These are phyloP conservation scores for Melinaea menophilus DNA, from an alignment of 2,888 invertebrate species.

Conservation along the genomic window DNA sequence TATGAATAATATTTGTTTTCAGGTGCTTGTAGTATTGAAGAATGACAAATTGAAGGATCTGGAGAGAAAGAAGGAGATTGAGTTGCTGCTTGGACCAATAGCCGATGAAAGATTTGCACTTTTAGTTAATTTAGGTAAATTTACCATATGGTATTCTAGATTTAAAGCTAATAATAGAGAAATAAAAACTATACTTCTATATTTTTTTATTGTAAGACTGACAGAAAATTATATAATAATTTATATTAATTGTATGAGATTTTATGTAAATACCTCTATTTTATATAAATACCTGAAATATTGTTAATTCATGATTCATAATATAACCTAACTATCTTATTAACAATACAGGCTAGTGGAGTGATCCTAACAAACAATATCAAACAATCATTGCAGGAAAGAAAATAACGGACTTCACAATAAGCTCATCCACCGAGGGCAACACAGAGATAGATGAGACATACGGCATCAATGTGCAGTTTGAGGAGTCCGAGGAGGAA, in stretches of 20 bases:
- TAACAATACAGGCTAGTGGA: neutral
- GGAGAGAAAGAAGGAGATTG: constrained; percentile 95
- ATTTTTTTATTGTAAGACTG: no score
- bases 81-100: constrained; percentile 87
- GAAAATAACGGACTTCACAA: constrained; percentile 98
- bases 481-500: constrained; percentile 98
- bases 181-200: no score
- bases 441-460: constrained; percentile 95
- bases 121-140: constrained; percentile 89
- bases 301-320: no score
- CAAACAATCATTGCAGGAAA: constrained; percentile 77
- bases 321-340: no score
- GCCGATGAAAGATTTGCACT: constrained; percentile 96
- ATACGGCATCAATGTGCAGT: constrained; percentile 99
- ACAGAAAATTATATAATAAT: no score
- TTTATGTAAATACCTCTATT: no score
- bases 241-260: no score
- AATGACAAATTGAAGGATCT: constrained; percentile 96
- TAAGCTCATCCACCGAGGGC: constrained; percentile 84
- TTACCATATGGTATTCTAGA: no score
- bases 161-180: no score
- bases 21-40: constrained; percentile 90
- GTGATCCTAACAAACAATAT: no score
- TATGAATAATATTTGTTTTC: constrained; percentile 14
- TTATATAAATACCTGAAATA: no score